Conservation (phyloP, 1,140 invertebrate genomes). For the Drosophila malerkotliana region DNA sequence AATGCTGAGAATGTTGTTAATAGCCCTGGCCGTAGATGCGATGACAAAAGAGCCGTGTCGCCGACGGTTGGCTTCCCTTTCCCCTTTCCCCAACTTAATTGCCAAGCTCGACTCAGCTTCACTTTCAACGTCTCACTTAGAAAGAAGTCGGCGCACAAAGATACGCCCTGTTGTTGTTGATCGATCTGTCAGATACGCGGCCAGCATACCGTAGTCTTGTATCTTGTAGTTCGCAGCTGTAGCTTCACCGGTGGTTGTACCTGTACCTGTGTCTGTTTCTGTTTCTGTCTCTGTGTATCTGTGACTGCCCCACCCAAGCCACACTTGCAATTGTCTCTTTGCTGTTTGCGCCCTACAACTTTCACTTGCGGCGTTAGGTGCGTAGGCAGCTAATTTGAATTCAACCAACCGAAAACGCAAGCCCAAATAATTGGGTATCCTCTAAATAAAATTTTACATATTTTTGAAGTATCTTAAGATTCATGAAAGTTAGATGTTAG, state of each 20-base stretch:
- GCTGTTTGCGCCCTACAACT: slow-evolving; percentile 70
- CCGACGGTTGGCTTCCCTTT: slow-evolving; percentile 8
- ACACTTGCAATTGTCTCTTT: slow-evolving; percentile 58
- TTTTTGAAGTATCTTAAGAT: neutral
- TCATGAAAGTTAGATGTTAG: too few relatives aligned
- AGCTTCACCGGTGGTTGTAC: slow-evolving; percentile 17
- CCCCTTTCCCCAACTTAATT: slow-evolving; percentile 40
- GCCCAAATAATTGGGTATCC: slow-evolving; percentile 9
- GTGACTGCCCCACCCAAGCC: slow-evolving; percentile 4
- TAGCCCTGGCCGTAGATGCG: slow-evolving; percentile 54
- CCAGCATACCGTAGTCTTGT: slow-evolving; percentile 45
- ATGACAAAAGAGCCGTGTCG: slow-evolving; percentile 33
- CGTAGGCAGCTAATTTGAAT: slow-evolving; percentile 43
- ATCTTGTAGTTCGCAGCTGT: slow-evolving; percentile 30
- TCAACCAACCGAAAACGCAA: slow-evolving; percentile 9
- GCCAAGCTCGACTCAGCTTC: slow-evolving; percentile 50
- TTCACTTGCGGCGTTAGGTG: slow-evolving; percentile 62
- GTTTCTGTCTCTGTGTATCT: neutral
- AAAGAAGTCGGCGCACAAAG: slow-evolving; percentile 51
- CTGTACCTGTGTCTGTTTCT: slow-evolving; percentile 9
- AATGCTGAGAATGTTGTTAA: slow-evolving; percentile 75
- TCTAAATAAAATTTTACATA: neutral
- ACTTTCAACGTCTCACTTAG: slow-evolving; percentile 62
- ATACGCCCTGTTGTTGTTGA: slow-evolving; percentile 64
- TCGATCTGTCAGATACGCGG: slow-evolving; percentile 75